Conservation (phyloP, 2,888 invertebrate species). For the Parelbella ahira region DNA sequence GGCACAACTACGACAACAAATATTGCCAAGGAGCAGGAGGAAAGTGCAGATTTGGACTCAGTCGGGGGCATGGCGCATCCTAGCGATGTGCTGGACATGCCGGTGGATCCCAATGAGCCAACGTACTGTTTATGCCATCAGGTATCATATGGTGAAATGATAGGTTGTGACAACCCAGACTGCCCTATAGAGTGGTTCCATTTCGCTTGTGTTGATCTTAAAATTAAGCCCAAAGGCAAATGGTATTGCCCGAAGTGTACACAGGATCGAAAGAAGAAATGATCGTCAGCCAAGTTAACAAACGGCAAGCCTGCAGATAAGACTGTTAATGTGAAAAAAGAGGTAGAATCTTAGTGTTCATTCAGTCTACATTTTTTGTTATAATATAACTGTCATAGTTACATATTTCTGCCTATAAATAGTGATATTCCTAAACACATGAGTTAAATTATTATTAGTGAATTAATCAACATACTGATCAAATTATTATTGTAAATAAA, state of each 20-base stretch:
- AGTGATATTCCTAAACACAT: no score
- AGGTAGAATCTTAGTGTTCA: no score
- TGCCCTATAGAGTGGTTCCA: slow-evolving; percentile 97
- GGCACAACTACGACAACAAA: slow-evolving; percentile 56
- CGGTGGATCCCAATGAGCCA: slow-evolving; percentile 98
- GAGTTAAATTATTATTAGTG: no score
- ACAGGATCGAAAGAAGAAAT: slow-evolving; percentile 90
- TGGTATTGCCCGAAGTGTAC: slow-evolving; percentile 98
- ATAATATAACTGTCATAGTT: no score
- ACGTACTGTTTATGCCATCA: slow-evolving; percentile 99
- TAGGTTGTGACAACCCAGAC: slow-evolving; percentile 96
- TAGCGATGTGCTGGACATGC: slow-evolving; percentile 94
- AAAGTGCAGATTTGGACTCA: slow-evolving; percentile 73
- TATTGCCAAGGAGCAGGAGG: slow-evolving; percentile 64
- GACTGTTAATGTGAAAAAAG: slow-evolving; percentile 62
- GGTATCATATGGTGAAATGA: slow-evolving; percentile 98
- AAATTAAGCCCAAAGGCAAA: slow-evolving; percentile 95
- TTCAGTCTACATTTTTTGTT: no score
- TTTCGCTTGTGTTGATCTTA: slow-evolving; percentile 95
- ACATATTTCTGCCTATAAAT: no score
- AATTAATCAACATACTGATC: no score
- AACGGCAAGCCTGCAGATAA: slow-evolving; percentile 58
- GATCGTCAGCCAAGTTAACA: slow-evolving; percentile 62
- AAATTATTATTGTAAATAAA: no score
- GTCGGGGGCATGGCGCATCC: slow-evolving; percentile 86